A percentile compares a stretch with the other conserved stretches of the same genome.
phyloP scores from a whole-genome alignment of 2,888 invertebrate species.

The Urechis unicinctus region DNA sequence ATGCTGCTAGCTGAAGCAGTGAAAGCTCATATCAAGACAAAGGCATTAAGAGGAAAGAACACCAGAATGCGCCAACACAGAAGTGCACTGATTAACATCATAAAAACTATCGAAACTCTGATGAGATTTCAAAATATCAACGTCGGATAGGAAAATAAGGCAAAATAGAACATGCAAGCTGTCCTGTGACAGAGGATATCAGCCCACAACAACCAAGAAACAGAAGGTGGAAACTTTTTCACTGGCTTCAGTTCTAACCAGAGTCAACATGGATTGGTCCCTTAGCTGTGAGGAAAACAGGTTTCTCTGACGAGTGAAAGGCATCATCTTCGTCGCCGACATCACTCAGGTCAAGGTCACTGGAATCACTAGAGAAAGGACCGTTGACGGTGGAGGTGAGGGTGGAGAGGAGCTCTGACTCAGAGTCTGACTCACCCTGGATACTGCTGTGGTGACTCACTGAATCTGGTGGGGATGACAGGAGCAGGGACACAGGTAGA shows the following conservation, averaged over 20 bases:
- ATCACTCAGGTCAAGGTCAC: constrained; percentile 49
- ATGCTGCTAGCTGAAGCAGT: too few relatives aligned
- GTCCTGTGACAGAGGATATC: background rate
- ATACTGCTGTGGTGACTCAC: constrained; percentile 39
- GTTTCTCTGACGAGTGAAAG: constrained; percentile 16
- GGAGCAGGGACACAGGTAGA: too few relatives aligned
- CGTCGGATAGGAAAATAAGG: background rate
- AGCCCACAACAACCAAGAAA: background rate
- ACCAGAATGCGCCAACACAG: background rate
- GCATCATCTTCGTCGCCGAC: constrained; percentile 14
- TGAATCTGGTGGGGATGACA: constrained; percentile 35
- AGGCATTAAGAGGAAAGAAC: background rate
- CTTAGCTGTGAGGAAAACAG: constrained; percentile 33
- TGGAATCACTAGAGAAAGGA: constrained; percentile 67
- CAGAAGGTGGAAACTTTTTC: too few relatives aligned
- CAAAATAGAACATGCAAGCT: too few relatives aligned
- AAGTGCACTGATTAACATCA: background rate
- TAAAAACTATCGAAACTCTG: background rate
- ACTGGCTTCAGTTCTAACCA: constrained; percentile 33
- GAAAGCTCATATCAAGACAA: too few relatives aligned
- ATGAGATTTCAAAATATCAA: background rate
- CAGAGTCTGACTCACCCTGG: constrained; percentile 47
- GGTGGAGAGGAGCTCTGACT: constrained; percentile 40
- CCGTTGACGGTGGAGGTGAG: constrained; percentile 43
- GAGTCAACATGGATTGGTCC: constrained; percentile 39